Evolutionary conservation across 2,797 vertebrate genomes (phyloP).

Genomic region (Geotrypetes seraphini): DNA sequence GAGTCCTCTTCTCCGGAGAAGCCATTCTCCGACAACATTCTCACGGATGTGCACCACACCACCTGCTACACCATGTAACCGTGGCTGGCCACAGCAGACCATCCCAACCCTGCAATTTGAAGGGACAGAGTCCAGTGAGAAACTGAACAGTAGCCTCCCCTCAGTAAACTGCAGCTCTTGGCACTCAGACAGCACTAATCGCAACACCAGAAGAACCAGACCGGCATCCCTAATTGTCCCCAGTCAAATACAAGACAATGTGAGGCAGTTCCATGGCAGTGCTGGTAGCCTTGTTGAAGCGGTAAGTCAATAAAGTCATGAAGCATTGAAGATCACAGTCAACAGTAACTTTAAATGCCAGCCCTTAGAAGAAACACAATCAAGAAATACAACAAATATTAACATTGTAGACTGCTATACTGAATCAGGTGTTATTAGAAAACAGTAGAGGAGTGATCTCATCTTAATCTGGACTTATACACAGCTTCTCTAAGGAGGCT

Average conservation of each 20-base stretch:
- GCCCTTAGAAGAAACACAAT: no score
- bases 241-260: constrained; percentile 57
- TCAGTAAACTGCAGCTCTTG: constrained; percentile 81
- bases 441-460: no score
- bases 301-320: no score
- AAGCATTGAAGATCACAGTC: no score
- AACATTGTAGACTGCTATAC: no score
- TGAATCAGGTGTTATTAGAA: no score
- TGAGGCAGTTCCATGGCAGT: constrained; percentile 78
- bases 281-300: constrained; percentile 93
- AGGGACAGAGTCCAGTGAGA: constrained; percentile 73
- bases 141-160: constrained; percentile 92
- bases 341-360: no score
- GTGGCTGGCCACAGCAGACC: constrained; percentile 47
- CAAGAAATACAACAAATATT: no score
- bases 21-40: constrained; percentile 80
- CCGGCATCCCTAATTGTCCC: constrained; percentile 87
- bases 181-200: constrained; percentile 58
- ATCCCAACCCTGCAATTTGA: constrained; percentile 78
- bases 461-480: no score
- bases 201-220: constrained; percentile 62
- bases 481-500: no score
- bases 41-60: constrained; percentile 77
- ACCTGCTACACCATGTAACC: constrained; percentile 65
- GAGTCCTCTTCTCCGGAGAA: constrained; percentile 86